Conservation (phyloP, 2,113 vertebrate species). For the Porphyrio hochstetteri region DNA sequence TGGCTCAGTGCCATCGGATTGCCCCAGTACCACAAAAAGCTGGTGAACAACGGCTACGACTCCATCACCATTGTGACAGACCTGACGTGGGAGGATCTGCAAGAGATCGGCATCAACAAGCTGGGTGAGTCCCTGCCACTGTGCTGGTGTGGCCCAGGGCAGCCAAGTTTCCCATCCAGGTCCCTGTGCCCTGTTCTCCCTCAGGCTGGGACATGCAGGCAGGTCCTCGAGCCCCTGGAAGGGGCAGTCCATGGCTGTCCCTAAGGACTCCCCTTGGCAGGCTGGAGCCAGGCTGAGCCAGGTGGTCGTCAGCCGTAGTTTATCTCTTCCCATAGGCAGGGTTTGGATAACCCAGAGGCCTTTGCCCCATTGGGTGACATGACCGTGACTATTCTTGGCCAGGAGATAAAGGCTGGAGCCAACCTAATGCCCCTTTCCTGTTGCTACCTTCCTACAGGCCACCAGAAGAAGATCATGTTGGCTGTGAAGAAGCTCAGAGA, state of each 20-base stretch:
- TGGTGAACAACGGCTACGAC: conserved; percentile 92
- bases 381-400: background rate
- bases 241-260: background rate
- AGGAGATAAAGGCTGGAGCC: background rate
- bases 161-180: background rate
- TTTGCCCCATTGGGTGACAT: background rate
- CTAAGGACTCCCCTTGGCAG: background rate
- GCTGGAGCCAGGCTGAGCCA: background rate
- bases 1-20: conserved; percentile 93
- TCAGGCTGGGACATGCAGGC: background rate
- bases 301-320: background rate
- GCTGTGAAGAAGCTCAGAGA: conserved; percentile 92
- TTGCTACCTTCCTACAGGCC: conserved; percentile 75
- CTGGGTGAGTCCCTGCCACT: conserved; percentile 79
- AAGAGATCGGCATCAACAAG: conserved; percentile 94
- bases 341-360: background rate
- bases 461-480: conserved; percentile 98
- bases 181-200: fast-evolving
- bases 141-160: background rate
- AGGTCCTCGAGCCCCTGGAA: background rate
- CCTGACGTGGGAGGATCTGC: conserved; percentile 94
- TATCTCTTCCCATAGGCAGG: background rate
- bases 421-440: background rate
- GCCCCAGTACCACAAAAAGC: conserved; percentile 92
- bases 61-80: conserved; percentile 91